phyloP scores from a whole-genome alignment of 2,797 vertebrate species.

The Micromesistius poutassou region DNA sequence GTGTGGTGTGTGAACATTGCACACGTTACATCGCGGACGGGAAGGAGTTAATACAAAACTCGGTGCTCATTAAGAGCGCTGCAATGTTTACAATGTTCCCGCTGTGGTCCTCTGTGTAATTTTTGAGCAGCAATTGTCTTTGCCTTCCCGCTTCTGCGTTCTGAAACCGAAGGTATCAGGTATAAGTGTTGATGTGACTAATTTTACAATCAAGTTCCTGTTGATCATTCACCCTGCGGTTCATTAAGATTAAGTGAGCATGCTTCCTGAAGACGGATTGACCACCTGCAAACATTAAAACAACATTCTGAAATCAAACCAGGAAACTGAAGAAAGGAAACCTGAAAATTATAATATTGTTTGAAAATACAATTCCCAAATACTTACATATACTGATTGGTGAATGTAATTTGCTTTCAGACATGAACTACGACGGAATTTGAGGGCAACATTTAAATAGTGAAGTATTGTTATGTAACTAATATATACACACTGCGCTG shows the following conservation, averaged over 20 bases:
- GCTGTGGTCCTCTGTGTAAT: conserved; percentile 3
- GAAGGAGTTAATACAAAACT: conserved; percentile 37
- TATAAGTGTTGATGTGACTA: background rate
- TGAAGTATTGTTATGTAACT: background rate
- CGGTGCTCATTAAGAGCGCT: conserved; percentile 16
- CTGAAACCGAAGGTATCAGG: background rate
- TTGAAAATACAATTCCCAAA: background rate
- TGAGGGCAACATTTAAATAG: background rate
- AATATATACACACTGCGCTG: background rate
- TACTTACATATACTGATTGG: background rate
- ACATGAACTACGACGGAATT: background rate
- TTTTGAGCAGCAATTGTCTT: conserved; percentile 7
- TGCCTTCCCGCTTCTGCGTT: background rate
- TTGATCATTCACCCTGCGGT: background rate
- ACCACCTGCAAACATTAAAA: background rate
- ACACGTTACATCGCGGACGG: conserved; percentile 36
- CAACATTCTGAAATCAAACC: background rate
- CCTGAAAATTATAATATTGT: background rate
- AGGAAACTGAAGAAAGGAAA: background rate
- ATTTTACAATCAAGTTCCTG: background rate
- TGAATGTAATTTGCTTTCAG: background rate
- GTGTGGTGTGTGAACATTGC: conserved; percentile 23
- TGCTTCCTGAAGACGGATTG: background rate
- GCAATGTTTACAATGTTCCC: conserved; percentile 13
- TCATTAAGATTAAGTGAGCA: background rate